Base-by-base conservation (phyloP, 2,797 vertebrate genomes). In the Muscicapa striata region DNA sequence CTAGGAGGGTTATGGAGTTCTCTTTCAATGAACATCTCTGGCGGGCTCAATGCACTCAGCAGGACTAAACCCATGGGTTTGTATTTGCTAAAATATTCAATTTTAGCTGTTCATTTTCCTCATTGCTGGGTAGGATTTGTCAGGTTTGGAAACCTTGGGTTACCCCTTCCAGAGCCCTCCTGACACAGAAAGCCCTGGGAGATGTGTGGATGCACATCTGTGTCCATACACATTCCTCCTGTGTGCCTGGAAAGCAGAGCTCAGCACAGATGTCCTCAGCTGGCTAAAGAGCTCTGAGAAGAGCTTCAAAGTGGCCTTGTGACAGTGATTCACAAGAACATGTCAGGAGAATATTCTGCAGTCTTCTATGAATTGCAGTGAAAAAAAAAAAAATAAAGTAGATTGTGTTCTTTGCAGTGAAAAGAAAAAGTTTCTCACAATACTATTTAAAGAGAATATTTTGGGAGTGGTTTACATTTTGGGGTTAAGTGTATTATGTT, bases 241-340 rank as follows among this genome's bases (percentile, higher is more conserved):
- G 1, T 45, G 91, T 90, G 85, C 93, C 95, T 96, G 94, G 83
- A 94, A 94, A 93, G 83, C 94, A 94, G 83, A 66, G 9, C 55
- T 72, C 66, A 6, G 76, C 61, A 83, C 95, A 96, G 93, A 86
- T 95, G 90, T 90, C 77, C 74, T 95, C 94, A 95, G 85, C 91
- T 96, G 93, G 73, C 79, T 81, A 14, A 68, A 45, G 55, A 88
- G 76, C 82, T 62, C 62, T 5, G 66, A 88, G 83, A 84, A 75
- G 34, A 76, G 62, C 15, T 57, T 90, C 54, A 75, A 75, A 75
- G 62, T 26, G 63, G 63, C 84, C 80, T 81, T 66, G 54, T 88
- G 94, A 91, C 77, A 73, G 40, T 10, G 58, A 87, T 86, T 88
- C 2, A 57, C 87, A 70, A 63, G 51, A 91, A 45, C 15, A 41